These are phyloP conservation scores for Bembecia ichneumoniformis DNA, from an alignment of 2,888 invertebrate species.

Conservation along the genomic window DNA sequence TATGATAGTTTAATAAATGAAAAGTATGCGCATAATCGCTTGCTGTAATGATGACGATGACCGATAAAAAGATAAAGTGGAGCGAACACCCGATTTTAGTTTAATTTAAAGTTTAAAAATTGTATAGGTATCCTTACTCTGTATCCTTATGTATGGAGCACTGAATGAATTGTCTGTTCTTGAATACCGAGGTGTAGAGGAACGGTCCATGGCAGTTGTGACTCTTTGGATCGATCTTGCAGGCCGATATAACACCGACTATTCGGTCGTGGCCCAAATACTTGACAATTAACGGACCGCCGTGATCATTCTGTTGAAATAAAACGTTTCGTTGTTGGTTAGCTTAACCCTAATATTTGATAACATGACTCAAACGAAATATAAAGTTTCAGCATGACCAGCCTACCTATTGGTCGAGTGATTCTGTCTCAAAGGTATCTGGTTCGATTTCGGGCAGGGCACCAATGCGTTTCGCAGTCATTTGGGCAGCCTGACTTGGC, in stretches of 20 bases:
- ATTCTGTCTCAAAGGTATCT: too few relatives aligned
- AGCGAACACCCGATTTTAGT: not conserved
- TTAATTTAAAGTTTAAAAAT: not conserved
- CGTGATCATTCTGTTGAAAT: constrained; percentile 49
- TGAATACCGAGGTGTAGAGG: constrained; percentile 57
- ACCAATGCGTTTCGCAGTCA: too few relatives aligned
- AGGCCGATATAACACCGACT: constrained; percentile 57
- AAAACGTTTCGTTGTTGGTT: not conserved
- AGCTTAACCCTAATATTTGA: too few relatives aligned
- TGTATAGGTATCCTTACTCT: constrained; percentile 32
- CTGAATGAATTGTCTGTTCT: constrained; percentile 54
- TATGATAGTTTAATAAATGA: too few relatives aligned
- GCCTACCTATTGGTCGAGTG: too few relatives aligned
- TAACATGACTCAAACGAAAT: too few relatives aligned
- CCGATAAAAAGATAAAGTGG: not conserved
- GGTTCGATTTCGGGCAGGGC: too few relatives aligned
- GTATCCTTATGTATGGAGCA: constrained; percentile 59
- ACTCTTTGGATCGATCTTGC: constrained; percentile 57
- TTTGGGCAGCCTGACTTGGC: too few relatives aligned
- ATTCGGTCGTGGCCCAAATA: constrained; percentile 49
- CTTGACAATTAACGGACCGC: constrained; percentile 53
- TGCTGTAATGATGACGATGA: too few relatives aligned
- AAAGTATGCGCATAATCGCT: too few relatives aligned
- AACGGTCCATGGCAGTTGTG: constrained; percentile 64
- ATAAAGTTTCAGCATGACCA: too few relatives aligned